Evolutionary conservation across 2,888 invertebrate genomes (phyloP).

Genomic region (Galerucella calmariensis): DNA sequence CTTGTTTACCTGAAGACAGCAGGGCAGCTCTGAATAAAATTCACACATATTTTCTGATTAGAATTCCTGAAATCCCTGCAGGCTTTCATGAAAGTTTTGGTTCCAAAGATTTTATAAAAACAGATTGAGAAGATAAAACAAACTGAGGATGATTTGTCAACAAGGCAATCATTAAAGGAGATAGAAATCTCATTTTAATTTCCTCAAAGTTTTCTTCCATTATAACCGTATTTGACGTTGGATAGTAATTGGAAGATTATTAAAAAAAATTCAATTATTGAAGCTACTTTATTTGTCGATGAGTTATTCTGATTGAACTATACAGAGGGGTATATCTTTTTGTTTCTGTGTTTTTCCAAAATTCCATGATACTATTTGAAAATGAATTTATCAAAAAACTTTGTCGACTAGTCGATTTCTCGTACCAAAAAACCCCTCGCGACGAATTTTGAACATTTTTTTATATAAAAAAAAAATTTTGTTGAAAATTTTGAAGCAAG

Average conservation of each 20-base stretch:
- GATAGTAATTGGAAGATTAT: neutral
- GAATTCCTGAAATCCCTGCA: conserved; percentile 12
- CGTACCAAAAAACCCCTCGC: no score
- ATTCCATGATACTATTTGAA: no score
- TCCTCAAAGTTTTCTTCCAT: neutral
- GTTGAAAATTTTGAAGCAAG: no score
- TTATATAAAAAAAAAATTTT: no score
- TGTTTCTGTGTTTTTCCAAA: no score
- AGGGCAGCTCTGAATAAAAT: neutral
- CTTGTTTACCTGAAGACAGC: neutral
- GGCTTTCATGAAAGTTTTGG: conserved; percentile 1
- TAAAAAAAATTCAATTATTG: no score
- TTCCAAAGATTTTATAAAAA: conserved; percentile 28
- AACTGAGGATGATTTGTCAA: conserved; percentile 19
- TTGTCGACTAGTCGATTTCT: no score
- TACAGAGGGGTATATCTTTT: no score
- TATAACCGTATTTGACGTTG: conserved; percentile 3
- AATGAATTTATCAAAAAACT: no score
- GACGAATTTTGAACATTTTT: no score
- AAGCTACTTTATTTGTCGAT: no score
- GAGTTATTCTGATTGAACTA: no score
- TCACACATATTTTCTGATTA: conserved; percentile 24
- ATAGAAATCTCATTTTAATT: neutral
- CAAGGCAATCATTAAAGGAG: conserved; percentile 10
- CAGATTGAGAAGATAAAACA: conserved; percentile 24